Percentiles rank a stretch among this genome's conserved stretches.
phyloP scores from a whole-genome alignment of 2,888 invertebrate species.

The Hyposoter dolosus region DNA sequence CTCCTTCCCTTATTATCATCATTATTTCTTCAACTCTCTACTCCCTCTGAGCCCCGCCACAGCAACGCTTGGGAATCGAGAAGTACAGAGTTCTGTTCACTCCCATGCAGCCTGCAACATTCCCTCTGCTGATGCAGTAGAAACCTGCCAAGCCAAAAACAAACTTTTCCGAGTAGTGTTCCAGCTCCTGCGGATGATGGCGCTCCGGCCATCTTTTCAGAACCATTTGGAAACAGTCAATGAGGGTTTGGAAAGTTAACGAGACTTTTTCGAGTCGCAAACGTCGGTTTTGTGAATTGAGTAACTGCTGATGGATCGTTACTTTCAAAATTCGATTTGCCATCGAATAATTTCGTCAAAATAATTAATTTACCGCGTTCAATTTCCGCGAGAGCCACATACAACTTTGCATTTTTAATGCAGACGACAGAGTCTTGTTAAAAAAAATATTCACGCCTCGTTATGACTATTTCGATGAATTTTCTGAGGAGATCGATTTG shows the following conservation, averaged over 20 bases:
- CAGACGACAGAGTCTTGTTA: background rate
- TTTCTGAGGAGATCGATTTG: background rate
- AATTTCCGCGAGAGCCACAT: background rate
- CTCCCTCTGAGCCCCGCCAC: background rate
- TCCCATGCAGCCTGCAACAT: background rate
- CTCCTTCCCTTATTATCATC: slow-evolving; percentile 70
- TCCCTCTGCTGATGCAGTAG: slow-evolving; percentile 47
- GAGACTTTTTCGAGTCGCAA: background rate
- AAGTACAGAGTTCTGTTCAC: background rate
- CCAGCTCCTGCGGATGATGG: slow-evolving; percentile 65
- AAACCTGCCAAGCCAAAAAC: background rate
- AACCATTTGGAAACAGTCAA: background rate
- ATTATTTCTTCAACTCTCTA: slow-evolving; percentile 61
- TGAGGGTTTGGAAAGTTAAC: background rate
- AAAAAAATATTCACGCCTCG: background rate
- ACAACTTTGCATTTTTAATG: background rate
- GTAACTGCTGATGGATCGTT: too few relatives aligned
- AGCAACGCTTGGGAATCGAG: background rate
- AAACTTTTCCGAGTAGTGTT: slow-evolving; percentile 9
- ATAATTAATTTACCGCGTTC: too few relatives aligned
- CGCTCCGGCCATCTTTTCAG: slow-evolving; percentile 47
- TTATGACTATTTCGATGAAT: background rate
- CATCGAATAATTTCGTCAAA: background rate
- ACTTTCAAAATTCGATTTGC: background rate
- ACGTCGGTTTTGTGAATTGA: background rate